A percentile compares a stretch with the other conserved stretches of the same genome.
phyloP scores from a whole-genome alignment of 2,797 vertebrate species.

The Lophius americanus region DNA sequence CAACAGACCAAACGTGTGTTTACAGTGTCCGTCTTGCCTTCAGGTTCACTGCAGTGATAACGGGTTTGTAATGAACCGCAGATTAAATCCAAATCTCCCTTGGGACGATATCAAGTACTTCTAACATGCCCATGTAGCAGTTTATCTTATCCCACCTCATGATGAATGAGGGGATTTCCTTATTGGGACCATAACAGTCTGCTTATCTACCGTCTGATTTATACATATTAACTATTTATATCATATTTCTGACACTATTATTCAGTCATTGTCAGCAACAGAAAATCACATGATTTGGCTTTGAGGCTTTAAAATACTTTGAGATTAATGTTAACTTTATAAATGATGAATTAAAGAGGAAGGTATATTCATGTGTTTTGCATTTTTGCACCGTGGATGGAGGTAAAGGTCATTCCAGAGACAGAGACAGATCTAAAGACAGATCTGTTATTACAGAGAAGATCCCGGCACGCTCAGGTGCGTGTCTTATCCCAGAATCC shows the following conservation, averaged over 20 bases:
- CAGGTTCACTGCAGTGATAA: constrained; percentile 15
- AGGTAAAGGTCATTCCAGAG: too few relatives aligned
- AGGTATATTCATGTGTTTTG: too few relatives aligned
- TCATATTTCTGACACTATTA: not conserved
- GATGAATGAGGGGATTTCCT: not conserved
- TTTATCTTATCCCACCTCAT: constrained; percentile 1
- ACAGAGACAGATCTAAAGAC: too few relatives aligned
- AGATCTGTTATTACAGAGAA: too few relatives aligned
- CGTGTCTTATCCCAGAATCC: too few relatives aligned
- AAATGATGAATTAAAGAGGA: too few relatives aligned
- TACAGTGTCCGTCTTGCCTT: constrained; percentile 20
- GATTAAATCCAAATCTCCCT: constrained; percentile 3
- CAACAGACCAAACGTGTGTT: constrained; percentile 7
- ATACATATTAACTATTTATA: not conserved
- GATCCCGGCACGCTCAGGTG: too few relatives aligned
- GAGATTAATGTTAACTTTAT: too few relatives aligned
- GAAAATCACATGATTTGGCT: not conserved
- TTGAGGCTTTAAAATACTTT: too few relatives aligned
- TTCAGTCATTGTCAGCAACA: not conserved
- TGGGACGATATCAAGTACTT: constrained; percentile 18
- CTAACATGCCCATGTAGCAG: not conserved
- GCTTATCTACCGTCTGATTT: not conserved
- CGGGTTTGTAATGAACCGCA: constrained; percentile 4
- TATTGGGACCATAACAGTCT: not conserved
- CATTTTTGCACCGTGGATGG: too few relatives aligned